Percentiles rank a stretch among this genome's conserved stretches.
phyloP scores from a whole-genome alignment of 1,140 invertebrate species.

The Triops cancriformis region DNA sequence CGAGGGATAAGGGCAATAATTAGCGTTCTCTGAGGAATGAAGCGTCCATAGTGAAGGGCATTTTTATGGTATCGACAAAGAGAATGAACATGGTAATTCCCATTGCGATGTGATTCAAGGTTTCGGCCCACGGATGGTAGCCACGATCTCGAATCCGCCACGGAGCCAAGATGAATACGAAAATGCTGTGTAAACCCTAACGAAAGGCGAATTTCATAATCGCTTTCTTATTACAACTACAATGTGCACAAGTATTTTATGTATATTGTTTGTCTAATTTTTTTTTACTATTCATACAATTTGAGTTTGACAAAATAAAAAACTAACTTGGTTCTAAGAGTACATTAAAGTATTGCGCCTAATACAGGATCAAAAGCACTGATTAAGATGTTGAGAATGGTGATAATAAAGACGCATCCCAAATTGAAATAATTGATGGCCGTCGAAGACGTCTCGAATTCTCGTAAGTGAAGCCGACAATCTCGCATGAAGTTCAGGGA shows the following conservation, averaged over 20 bases:
- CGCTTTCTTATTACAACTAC: neutral
- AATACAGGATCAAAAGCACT: constrained; percentile 59
- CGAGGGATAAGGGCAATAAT: neutral
- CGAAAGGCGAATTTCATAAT: neutral
- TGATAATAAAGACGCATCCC: constrained; percentile 58
- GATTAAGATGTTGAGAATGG: constrained; percentile 66
- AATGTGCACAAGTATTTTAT: too few relatives aligned
- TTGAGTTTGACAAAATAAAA: neutral
- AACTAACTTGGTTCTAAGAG: neutral
- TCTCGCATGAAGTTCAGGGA: constrained; percentile 62
- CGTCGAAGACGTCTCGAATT: constrained; percentile 55
- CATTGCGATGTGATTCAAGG: constrained; percentile 32
- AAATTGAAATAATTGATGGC: constrained; percentile 63
- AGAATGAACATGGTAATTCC: constrained; percentile 30
- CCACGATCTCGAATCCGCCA: constrained; percentile 25
- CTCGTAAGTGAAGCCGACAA: constrained; percentile 58
- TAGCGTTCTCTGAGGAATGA: neutral
- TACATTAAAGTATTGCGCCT: neutral
- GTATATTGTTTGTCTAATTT: too few relatives aligned
- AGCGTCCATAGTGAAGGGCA: constrained; percentile 31
- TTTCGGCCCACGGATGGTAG: constrained; percentile 18
- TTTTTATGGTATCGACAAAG: constrained; percentile 32
- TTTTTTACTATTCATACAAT: neutral
- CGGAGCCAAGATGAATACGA: constrained; percentile 27
- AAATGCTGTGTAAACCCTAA: constrained; percentile 30